Percentiles rank a stretch among this genome's conserved stretches.
Evolutionary conservation across 1,140 invertebrate species (phyloP).

Genomic region (Tetraneura akinire): DNA sequence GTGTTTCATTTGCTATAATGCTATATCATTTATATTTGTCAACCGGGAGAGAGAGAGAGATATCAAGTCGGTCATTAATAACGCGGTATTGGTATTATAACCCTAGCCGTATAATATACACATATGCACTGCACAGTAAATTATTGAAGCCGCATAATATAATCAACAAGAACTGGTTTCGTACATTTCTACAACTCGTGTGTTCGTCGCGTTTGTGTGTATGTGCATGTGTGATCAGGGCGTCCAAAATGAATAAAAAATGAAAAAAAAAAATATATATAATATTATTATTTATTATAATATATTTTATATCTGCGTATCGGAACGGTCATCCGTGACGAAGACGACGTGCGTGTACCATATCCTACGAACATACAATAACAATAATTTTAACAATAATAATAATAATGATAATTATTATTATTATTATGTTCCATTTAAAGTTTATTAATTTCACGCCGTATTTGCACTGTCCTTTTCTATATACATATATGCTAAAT

Average conservation of each 20-base stretch:
- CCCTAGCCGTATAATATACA: too few species aligned
- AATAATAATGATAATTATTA: too few species aligned
- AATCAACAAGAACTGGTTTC: constrained; percentile 50
- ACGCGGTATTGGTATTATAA: too few species aligned
- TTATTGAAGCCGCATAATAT: constrained; percentile 49
- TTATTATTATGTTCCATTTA: constrained; percentile 22
- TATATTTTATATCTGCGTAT: too few species aligned
- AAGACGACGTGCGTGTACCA: too few species aligned
- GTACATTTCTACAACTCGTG: constrained; percentile 40
- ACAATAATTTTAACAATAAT: too few species aligned
- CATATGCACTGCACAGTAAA: constrained; percentile 45
- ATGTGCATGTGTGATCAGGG: constrained; percentile 34
- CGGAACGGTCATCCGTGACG: too few species aligned
- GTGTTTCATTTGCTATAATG: constrained; percentile 35
- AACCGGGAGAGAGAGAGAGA: constrained; percentile 50
- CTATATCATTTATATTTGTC: constrained; percentile 52
- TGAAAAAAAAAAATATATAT: neutral
- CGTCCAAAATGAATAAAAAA: constrained; percentile 41
- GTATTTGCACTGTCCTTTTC: constrained; percentile 32
- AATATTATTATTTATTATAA: too few species aligned
- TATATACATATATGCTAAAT: too few species aligned
- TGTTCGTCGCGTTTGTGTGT: too few species aligned
- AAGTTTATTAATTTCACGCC: constrained; percentile 41
- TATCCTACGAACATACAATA: too few species aligned
- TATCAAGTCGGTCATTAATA: constrained; percentile 49